phyloP scores from a whole-genome alignment of 2,797 vertebrate genomes.

The Typhlichthys eigenmanni region DNA sequence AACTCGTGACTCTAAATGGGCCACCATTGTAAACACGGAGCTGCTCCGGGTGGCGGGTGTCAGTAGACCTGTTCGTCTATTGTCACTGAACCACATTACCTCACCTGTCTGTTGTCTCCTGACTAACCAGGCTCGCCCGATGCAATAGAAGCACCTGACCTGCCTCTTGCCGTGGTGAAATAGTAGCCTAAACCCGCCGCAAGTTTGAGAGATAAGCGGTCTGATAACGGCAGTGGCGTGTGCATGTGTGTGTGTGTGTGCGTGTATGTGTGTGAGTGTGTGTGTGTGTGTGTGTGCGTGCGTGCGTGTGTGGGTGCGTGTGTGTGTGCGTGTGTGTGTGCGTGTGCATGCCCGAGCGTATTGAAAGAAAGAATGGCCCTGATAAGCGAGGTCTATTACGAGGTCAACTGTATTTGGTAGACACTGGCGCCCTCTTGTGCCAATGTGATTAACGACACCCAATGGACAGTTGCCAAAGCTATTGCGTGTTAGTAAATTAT shows the following conservation, averaged over 20 bases:
- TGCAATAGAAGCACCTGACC: conserved; percentile 15
- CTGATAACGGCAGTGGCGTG: background rate
- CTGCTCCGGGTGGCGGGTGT: background rate
- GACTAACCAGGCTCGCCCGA: conserved; percentile 12
- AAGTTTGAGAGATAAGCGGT: background rate
- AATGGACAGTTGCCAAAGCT: background rate
- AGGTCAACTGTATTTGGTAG: background rate
- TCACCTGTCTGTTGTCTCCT: conserved; percentile 16
- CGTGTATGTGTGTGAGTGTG: background rate
- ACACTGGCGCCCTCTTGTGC: conserved; percentile 31
- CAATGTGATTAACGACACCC: fast-evolving
- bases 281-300: background rate
- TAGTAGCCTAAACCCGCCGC: background rate
- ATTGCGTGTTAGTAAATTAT: background rate
- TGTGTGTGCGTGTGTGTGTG: background rate
- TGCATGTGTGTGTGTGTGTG: background rate
- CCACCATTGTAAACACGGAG: background rate
- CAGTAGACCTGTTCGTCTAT: background rate
- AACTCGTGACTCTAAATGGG: background rate
- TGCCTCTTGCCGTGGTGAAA: background rate
- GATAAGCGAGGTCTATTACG: background rate
- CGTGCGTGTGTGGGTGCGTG: too few relatives aligned
- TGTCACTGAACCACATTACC: conserved; percentile 2
- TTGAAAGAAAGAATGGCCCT: conserved; percentile 4
- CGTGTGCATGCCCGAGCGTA: conserved; percentile 1